Percentiles rank a stretch among this genome's conserved stretches.
phyloP scores from a whole-genome alignment of 2,113 vertebrate species.

The Bos indicus region DNA sequence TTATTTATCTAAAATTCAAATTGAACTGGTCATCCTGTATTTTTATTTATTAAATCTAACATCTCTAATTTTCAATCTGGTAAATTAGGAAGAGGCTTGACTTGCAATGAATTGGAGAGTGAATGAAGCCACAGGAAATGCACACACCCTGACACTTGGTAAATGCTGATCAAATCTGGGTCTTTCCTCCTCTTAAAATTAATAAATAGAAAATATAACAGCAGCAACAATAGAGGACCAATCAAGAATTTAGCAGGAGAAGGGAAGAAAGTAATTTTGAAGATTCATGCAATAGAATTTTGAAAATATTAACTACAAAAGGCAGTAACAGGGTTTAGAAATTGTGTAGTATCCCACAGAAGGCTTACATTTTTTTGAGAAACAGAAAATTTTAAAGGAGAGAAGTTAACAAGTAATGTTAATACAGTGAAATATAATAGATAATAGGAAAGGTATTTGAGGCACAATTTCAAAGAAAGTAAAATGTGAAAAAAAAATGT shows the following conservation, averaged over 20 bases:
- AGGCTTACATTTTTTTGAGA: background rate
- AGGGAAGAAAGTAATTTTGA: background rate
- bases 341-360: background rate
- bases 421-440: background rate
- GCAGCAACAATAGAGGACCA: background rate
- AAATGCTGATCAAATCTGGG: background rate
- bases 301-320: background rate
- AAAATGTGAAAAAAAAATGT: background rate
- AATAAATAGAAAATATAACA: background rate
- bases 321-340: background rate
- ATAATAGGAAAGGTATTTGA: background rate
- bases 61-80: background rate
- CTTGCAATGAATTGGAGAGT: background rate
- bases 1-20: constrained; percentile 21
- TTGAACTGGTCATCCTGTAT: background rate
- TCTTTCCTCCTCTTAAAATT: background rate
- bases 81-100: background rate
- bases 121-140: constrained; percentile 1
- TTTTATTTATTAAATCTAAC: constrained; percentile 21
- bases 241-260: background rate
- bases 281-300: background rate
- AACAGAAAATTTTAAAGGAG: background rate
- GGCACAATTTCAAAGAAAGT: background rate
- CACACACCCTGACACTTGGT: background rate
- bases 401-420: background rate